Evolutionary conservation across 2,797 vertebrate genomes (phyloP), one percentile per base, ranked within the genome.

Genomic region (Acestrorhynchus altus): DNA sequence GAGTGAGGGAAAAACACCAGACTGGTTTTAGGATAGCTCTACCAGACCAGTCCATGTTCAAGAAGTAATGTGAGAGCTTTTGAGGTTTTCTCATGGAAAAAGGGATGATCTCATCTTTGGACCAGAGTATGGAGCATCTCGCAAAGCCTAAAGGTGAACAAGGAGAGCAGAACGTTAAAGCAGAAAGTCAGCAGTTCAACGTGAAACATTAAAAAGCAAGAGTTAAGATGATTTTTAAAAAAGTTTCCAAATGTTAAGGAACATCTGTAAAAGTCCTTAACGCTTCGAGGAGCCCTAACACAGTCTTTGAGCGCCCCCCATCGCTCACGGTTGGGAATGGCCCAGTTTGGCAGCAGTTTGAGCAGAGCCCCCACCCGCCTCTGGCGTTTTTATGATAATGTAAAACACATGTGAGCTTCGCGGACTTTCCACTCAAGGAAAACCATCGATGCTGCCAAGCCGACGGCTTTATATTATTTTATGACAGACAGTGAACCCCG

Each of bases 371-470:
- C 71, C 75, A 66, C 76, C 72, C 67, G 15, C 8, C 59, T 61
- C 24, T 51, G 39, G 39, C 8, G 3, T 13, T 72, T 68, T 73
- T 71, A 47, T 71, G 39, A 46, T 88, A 81, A 88, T 88, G 77
- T 77, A 74, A 86, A 88, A 83, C 87, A 88, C 82, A 81, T 88
- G 84, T 71, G 54, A 75, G 60, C 74, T 57, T 44, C 77, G 71
- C 79, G 82, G 79, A 81, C 57, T 85, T 84, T 81, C 84, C 82
- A 82, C 76, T 61, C 20, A 80, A 28, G 28, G 16, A 85, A 74
- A 83, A 72, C 86, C 86, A 83, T 44, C 76, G 67, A 84, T 66
- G 76, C 74, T 93, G 91, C 92, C 93, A 94, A 90, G 74, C 85
- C 82, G 76, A 26, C 81, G 66, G 88, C 76, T 83, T 87, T 83